Evolutionary conservation across 2,113 vertebrate genomes (phyloP).

Genomic region (Spea bombifrons): DNA sequence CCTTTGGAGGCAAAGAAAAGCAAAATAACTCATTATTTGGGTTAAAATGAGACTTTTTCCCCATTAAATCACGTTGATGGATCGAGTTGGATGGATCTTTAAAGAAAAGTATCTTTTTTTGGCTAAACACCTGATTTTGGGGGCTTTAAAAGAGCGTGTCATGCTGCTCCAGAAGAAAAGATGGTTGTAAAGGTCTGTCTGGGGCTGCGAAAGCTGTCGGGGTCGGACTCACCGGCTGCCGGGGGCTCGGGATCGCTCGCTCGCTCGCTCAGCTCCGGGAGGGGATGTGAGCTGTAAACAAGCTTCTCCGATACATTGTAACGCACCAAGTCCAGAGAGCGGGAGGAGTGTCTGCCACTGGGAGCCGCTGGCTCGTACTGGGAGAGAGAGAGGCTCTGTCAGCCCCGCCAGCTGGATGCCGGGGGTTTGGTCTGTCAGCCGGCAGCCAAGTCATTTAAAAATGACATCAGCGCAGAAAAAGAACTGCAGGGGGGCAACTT

Average conservation of each 20-base stretch:
- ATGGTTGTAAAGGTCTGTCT: background rate
- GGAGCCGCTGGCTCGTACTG: conserved; percentile 52
- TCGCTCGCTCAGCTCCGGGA: background rate
- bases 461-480: conserved; percentile 61
- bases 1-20: too few species aligned
- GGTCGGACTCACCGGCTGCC: conserved; percentile 2
- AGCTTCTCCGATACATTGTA: background rate
- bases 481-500: conserved; percentile 45
- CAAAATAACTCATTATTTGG: too few species aligned
- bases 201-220: background rate
- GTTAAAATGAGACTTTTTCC: too few species aligned
- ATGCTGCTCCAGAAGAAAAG: too few species aligned
- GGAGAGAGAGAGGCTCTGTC: conserved; percentile 64
- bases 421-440: conserved; percentile 61
- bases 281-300: conserved; percentile 1
- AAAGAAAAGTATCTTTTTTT: too few species aligned
- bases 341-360: conserved; percentile 28
- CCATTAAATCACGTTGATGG: too few species aligned
- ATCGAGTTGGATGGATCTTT: too few species aligned
- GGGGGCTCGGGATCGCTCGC: background rate
- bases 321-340: background rate
- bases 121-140: background rate
- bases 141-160: too few species aligned
- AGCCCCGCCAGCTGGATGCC: conserved; percentile 64
- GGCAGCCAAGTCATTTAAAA: conserved; percentile 56